phyloP scores from a whole-genome alignment of 2,113 vertebrate genomes.

The Todiramphus saurophagus region DNA sequence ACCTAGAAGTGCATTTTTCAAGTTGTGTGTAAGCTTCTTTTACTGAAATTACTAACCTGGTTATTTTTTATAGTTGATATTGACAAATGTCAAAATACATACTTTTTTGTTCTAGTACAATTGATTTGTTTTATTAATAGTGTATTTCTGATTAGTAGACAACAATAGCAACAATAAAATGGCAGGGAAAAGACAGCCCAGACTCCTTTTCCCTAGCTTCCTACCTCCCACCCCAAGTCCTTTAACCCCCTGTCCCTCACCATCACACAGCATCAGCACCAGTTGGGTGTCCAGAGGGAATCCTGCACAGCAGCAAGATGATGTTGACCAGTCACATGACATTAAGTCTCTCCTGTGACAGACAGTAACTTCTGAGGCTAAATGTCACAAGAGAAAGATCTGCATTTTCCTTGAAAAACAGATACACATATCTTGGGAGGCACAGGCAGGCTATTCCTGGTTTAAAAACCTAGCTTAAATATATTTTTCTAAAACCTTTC shows the following conservation, averaged over 20 bases:
- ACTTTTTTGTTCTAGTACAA: not conserved
- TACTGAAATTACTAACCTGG: not conserved
- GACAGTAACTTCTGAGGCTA: not conserved
- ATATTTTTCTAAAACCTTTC: not conserved
- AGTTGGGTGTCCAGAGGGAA: not conserved
- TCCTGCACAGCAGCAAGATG: rapidly evolving
- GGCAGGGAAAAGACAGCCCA: not conserved
- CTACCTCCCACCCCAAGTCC: not conserved
- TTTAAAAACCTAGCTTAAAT: not conserved
- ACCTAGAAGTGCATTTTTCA: not conserved
- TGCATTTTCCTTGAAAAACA: not conserved
- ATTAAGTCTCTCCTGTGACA: not conserved
- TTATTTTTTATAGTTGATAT: not conserved
- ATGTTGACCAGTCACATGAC: not conserved
- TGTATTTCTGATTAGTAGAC: not conserved
- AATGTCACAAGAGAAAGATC: not conserved
- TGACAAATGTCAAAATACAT: not conserved
- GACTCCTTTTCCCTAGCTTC: not conserved
- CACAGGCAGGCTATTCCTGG: not conserved
- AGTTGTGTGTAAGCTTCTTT: not conserved
- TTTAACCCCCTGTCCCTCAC: too few species aligned
- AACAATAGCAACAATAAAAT: not conserved
- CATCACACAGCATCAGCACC: not conserved
- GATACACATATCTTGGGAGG: not conserved
- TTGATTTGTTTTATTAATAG: not conserved